phyloP scores from a whole-genome alignment of 2,888 invertebrate species.

The Amphipyra tragopoginis region DNA sequence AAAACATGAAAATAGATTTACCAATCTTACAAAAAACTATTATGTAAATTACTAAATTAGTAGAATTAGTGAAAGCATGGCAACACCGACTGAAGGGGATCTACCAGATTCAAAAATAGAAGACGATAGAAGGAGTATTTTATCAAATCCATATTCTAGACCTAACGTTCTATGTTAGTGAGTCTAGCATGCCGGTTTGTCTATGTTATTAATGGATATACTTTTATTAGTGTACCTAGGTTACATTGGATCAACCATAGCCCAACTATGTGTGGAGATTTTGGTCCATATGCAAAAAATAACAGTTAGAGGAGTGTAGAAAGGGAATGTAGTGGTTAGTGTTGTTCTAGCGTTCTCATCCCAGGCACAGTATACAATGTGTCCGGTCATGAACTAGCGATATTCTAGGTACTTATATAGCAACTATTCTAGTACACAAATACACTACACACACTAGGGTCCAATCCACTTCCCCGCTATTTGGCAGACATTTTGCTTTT shows the following conservation, averaged over 20 bases:
- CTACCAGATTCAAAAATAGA: constrained; percentile 73
- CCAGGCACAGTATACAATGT: too few relatives aligned
- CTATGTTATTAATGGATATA: constrained; percentile 66
- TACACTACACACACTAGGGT: too few relatives aligned
- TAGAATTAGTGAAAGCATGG: constrained; percentile 65
- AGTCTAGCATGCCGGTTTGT: constrained; percentile 84
- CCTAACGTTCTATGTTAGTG: constrained; percentile 81
- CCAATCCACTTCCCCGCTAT: too few relatives aligned
- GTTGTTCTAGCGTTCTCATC: too few relatives aligned
- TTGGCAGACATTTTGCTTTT: too few relatives aligned
- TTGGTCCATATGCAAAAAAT: constrained; percentile 71
- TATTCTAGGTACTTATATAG: too few relatives aligned
- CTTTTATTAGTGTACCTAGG: constrained; percentile 68
- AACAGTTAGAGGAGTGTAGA: background rate
- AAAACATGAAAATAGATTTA: background rate
- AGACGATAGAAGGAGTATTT: constrained; percentile 59
- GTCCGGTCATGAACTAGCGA: too few relatives aligned
- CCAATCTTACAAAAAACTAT: background rate
- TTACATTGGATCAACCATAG: constrained; percentile 79
- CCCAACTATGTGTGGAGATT: constrained; percentile 76
- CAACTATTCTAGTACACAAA: too few relatives aligned
- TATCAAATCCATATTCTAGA: constrained; percentile 67
- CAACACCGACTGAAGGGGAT: constrained; percentile 76
- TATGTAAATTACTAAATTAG: constrained; percentile 46
- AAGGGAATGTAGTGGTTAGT: too few relatives aligned